Conservation (phyloP, 1,140 invertebrate genomes). For the Phymorhynchus buccinoides region DNA sequence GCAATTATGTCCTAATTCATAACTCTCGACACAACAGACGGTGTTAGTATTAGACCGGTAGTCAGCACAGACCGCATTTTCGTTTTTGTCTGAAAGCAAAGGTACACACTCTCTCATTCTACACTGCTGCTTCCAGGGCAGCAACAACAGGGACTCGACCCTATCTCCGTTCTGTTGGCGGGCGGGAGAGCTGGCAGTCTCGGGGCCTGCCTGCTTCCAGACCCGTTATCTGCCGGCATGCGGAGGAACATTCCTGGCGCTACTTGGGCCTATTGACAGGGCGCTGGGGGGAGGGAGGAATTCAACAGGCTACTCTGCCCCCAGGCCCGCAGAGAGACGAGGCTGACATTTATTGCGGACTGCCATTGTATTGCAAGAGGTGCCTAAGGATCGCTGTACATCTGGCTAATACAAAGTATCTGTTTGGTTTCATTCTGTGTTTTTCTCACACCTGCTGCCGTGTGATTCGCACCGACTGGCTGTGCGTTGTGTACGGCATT, state of each 20-base stretch:
- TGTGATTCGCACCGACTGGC: too few species aligned
- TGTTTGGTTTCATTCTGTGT: too few species aligned
- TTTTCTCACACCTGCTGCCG: too few species aligned
- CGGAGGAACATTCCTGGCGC: slow-evolving; percentile 19
- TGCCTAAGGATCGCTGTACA: too few species aligned
- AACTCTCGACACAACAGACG: too few species aligned
- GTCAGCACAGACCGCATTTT: neutral
- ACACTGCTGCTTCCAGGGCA: too few species aligned
- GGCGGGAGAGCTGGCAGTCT: neutral
- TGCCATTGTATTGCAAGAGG: slow-evolving; percentile 29
- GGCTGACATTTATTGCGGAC: slow-evolving; percentile 31
- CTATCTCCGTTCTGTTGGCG: neutral
- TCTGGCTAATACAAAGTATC: too few species aligned
- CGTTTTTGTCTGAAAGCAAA: neutral
- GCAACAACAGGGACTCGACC: neutral
- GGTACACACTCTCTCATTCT: too few species aligned
- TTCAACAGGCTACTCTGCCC: slow-evolving; percentile 34
- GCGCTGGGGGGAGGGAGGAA: slow-evolving; percentile 29
- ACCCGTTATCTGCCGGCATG: slow-evolving; percentile 4
- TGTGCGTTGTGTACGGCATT: too few species aligned
- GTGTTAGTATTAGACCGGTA: neutral
- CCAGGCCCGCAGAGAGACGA: neutral
- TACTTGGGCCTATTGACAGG: slow-evolving; percentile 34
- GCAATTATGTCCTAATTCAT: neutral
- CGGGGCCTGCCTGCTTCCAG: neutral